Evolutionary conservation across 2,797 vertebrate species (phyloP).

Genomic region (Hypotaenidia okinawae): DNA sequence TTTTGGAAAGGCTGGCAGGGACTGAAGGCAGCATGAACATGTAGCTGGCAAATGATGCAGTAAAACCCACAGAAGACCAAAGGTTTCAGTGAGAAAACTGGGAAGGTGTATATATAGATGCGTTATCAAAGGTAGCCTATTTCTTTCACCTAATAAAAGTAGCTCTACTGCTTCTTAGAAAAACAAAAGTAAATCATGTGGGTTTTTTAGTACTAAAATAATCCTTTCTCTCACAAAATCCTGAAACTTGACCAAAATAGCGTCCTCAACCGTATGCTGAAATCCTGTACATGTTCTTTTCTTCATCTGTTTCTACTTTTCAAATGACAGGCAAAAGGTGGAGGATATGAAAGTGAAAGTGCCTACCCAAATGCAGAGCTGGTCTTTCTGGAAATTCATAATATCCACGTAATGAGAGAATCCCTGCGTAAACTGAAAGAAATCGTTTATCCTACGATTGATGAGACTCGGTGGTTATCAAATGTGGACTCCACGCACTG

Average conservation of each 20-base stretch:
- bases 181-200: not conserved
- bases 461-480: constrained; percentile 92
- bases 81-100: not conserved
- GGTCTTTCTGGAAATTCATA: constrained; percentile 93
- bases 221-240: not conserved
- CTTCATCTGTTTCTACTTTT: not conserved
- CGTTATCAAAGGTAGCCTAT: not conserved
- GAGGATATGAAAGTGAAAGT: constrained; percentile 91
- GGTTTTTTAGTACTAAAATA: not conserved
- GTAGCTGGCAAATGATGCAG: not conserved
- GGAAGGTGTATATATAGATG: not conserved
- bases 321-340: constrained; percentile 88
- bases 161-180: not conserved
- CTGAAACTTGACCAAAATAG: not conserved
- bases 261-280: not conserved
- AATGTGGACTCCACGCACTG: constrained; percentile 92
- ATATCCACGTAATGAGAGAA: constrained; percentile 96
- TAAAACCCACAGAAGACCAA: not conserved
- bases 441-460: constrained; percentile 90
- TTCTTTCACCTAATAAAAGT: not conserved
- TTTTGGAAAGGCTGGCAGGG: not conserved
- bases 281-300: not conserved
- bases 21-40: not conserved
- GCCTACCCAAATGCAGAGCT: constrained; percentile 93
- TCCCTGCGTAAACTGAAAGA: constrained; percentile 94